Conservation (phyloP, 2,797 vertebrate genomes). For the Macropus fuliginosus region DNA sequence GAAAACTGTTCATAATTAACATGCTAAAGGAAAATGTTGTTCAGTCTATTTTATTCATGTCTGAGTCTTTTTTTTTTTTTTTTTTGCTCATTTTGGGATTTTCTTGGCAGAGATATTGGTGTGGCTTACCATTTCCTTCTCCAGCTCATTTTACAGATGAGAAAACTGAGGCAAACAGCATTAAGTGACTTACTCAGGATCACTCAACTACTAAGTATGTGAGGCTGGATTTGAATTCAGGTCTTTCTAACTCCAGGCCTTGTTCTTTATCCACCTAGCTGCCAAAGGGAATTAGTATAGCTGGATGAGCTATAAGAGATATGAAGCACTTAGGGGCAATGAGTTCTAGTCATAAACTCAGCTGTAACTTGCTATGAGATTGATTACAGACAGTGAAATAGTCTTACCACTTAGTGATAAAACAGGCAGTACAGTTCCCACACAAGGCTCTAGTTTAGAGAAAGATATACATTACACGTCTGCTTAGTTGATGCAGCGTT, state of each 20-base stretch:
- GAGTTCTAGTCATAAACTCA: neutral
- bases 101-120: neutral
- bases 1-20: neutral
- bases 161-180: neutral
- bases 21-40: neutral
- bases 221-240: neutral
- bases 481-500: neutral
- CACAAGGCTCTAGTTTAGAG: neutral
- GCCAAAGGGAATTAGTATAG: neutral
- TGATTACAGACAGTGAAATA: neutral
- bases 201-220: neutral
- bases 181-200: neutral
- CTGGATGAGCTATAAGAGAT: too few relatives aligned
- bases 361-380: neutral
- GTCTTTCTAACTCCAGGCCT: neutral
- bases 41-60: neutral
- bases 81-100: neutral
- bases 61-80: too few relatives aligned
- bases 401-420: neutral
- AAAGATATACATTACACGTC: neutral
- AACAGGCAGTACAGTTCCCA: neutral
- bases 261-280: neutral
- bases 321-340: neutral
- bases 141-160: neutral
- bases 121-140: neutral